A percentile compares a stretch with the other conserved stretches of the same genome.
These are phyloP conservation scores for Mixornis gularis DNA, from an alignment of 2,113 vertebrate species.

Conservation along the genomic window DNA sequence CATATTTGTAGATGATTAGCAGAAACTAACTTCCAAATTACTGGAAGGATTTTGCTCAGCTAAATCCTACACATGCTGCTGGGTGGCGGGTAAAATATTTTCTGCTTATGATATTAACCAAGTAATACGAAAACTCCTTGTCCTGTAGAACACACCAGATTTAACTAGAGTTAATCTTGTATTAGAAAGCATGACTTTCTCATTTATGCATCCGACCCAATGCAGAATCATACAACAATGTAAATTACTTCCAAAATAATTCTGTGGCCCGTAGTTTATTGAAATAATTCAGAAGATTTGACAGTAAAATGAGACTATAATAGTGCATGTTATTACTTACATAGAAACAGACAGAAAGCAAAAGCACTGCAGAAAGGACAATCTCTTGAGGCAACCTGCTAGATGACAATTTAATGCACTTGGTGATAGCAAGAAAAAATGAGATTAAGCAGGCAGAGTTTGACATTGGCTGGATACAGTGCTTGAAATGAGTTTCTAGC, in stretches of 20 bases:
- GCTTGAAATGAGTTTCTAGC: background rate
- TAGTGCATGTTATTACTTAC: background rate
- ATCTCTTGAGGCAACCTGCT: background rate
- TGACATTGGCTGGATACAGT: background rate
- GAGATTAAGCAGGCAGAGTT: background rate
- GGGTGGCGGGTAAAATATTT: background rate
- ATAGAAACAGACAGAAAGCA: fast-evolving
- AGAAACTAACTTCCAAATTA: background rate
- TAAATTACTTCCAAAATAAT: background rate
- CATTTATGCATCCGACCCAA: background rate
- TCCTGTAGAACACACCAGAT: background rate
- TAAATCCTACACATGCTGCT: background rate
- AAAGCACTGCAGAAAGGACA: background rate
- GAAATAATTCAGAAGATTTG: background rate
- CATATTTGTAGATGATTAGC: background rate
- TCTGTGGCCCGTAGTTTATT: background rate
- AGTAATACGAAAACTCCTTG: background rate
- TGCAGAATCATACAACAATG: background rate
- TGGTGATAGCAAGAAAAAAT: background rate
- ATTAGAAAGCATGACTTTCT: background rate
- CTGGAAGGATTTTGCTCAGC: background rate
- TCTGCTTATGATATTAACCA: background rate
- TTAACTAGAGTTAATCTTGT: background rate
- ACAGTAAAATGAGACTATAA: background rate
- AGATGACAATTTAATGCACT: background rate